Percentiles rank a stretch among this genome's conserved stretches.
Evolutionary conservation across 2,113 vertebrate species (phyloP).

Genomic region (Rostratula benghalensis): DNA sequence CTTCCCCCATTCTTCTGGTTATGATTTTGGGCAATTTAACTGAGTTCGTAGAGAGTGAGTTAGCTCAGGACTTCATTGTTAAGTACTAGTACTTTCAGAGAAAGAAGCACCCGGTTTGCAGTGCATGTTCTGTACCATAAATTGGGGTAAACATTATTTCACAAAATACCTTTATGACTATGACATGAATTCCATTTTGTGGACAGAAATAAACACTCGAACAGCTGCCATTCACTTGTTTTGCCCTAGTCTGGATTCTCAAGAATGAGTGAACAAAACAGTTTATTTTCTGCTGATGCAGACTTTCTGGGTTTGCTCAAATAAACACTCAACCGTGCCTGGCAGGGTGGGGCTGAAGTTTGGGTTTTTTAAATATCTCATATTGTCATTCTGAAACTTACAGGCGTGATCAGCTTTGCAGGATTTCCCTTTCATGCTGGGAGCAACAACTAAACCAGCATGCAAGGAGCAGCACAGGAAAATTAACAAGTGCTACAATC

Average conservation of each 20-base stretch:
- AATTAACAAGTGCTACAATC: not conserved
- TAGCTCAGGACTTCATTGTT: not conserved
- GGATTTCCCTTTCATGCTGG: conserved; percentile 49
- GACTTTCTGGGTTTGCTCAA: not conserved
- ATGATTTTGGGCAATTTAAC: not conserved
- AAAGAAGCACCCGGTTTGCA: not conserved
- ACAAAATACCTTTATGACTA: not conserved
- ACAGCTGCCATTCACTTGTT: not conserved
- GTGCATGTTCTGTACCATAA: not conserved
- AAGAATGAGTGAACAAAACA: not conserved
- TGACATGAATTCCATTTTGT: not conserved
- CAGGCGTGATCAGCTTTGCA: conserved; percentile 19
- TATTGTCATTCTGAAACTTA: conserved; percentile 46
- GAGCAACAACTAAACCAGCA: not conserved
- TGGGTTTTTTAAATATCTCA: conserved; percentile 8
- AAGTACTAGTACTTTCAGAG: not conserved
- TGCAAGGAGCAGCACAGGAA: not conserved
- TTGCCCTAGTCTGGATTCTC: not conserved
- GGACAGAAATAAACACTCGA: not conserved
- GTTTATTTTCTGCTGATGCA: conserved; percentile 9
- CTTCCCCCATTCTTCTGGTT: not conserved
- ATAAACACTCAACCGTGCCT: not conserved
- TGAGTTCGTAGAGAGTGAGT: not conserved
- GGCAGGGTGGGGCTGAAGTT: conserved; percentile 58
- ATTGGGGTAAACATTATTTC: not conserved